A percentile compares a stretch with the other conserved stretches of the same genome.
phyloP scores from a whole-genome alignment of 2,888 invertebrate genomes.

The Caenorhabditis sp. region DNA sequence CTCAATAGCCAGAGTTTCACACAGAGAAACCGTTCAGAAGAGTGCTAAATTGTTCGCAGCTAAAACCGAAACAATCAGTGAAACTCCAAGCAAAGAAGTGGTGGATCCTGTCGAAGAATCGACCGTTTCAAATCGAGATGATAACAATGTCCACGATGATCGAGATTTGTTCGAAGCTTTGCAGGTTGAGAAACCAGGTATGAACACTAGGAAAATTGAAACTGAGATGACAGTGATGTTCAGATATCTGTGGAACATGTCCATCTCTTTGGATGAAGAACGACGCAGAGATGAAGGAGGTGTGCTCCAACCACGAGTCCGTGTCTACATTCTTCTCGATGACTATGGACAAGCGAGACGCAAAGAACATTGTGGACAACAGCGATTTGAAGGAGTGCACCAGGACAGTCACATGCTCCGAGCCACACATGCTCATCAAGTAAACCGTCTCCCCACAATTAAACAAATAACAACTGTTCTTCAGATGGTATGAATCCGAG shows the following conservation, averaged over 20 bases:
- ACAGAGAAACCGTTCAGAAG: slow-evolving; percentile 31
- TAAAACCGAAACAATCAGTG: slow-evolving; percentile 29
- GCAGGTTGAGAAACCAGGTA: slow-evolving; percentile 53
- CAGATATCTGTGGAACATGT: slow-evolving; percentile 66
- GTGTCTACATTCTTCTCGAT: slow-evolving; percentile 66
- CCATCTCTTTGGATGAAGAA: slow-evolving; percentile 62
- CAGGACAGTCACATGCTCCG: slow-evolving; percentile 58
- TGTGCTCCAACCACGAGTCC: slow-evolving; percentile 63
- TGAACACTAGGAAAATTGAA: neutral
- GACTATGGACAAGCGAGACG: slow-evolving; percentile 55
- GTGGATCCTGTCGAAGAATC: slow-evolving; percentile 17
- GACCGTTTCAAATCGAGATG: slow-evolving; percentile 18
- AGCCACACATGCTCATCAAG: slow-evolving; percentile 70
- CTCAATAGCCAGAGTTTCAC: neutral
- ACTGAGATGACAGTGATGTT: neutral
- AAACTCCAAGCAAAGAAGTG: slow-evolving; percentile 16
- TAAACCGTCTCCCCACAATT: slow-evolving; percentile 21
- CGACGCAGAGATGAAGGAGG: slow-evolving; percentile 42
- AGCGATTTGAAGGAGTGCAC: slow-evolving; percentile 58
- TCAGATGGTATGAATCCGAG: slow-evolving; percentile 69
- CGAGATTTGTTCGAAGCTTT: slow-evolving; percentile 54
- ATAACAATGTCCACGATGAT: slow-evolving; percentile 50
- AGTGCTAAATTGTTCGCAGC: slow-evolving; percentile 38
- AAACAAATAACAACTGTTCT: slow-evolving; percentile 1
- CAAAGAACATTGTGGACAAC: slow-evolving; percentile 34